Evolutionary conservation across 2,888 invertebrate genomes (phyloP), one percentile per base, ranked within the genome.

Genomic region (Chouioia cunea): DNA sequence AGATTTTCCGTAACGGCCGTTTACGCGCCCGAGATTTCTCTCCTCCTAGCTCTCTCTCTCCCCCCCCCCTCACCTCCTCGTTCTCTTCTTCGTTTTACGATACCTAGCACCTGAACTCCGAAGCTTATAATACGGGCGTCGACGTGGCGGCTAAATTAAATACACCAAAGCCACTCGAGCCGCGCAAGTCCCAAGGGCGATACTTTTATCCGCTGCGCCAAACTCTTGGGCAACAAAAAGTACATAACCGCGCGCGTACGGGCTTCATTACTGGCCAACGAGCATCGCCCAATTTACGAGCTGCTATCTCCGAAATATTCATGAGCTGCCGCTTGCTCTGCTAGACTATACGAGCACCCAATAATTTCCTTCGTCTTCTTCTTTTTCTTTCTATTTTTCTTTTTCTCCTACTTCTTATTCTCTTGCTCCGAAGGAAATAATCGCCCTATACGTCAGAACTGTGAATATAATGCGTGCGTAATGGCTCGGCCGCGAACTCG

Each of bases 1-100:
- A 68, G 72, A 73, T 76, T 71, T 10, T 63, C 65, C 71, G 75
- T 71, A 73, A 75, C 70, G 73, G 67, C 62, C 74, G 66, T 69
- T 73, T 65, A 65, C 73, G 73, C 44, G 46, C 46, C 73, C 53
- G 73, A 70, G 70, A 73, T 70, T 73, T 72, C 62, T 63, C 60
- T 47, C 54, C 43, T 10, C 27, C 47, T 59, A 15, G 10, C 18
- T 27, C 16, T 58, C 22, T 22, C 20, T 15, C 43, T 43, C 12
- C 43, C 43, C 16, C 20, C 10, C 36, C 22, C 12, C 18, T 4
- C 44, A 54, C 10, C 10, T n/a, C 20, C 14, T 1, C n/a, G n/a
- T n/a, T 36, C 36, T 36, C 50, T 4, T n/a, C 16, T 16, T 50
- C 18, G 50, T 50, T 20, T 50, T 50, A 20, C 50, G 16, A 50